phyloP scores from a whole-genome alignment of 1,140 invertebrate genomes.

The Aporrectodea caliginosa region DNA sequence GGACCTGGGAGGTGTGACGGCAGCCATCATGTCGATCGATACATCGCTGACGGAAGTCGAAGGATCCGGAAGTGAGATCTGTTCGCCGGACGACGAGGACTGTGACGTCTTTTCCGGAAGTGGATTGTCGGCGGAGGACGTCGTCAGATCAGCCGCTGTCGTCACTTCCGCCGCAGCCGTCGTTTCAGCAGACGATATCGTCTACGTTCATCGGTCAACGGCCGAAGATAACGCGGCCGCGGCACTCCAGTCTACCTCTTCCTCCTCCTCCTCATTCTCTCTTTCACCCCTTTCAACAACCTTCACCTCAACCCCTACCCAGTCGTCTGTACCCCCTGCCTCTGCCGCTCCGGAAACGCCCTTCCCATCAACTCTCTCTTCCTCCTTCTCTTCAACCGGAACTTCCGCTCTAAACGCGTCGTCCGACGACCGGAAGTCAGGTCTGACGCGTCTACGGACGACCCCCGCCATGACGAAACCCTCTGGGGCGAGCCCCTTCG shows the following conservation, averaged over 20 bases:
- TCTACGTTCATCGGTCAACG: neutral
- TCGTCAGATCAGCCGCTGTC: neutral
- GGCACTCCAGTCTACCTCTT: too few species aligned
- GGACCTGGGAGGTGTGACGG: neutral
- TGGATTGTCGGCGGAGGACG: neutral
- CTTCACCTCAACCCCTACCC: neutral
- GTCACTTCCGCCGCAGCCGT: neutral
- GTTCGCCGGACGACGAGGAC: neutral
- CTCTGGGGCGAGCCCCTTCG: too few species aligned
- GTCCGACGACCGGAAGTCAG: conserved; percentile 1
- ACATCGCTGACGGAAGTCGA: neutral
- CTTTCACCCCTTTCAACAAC: neutral
- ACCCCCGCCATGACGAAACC: neutral
- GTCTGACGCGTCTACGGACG: too few species aligned
- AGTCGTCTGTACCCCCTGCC: too few species aligned
- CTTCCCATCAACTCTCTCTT: neutral
- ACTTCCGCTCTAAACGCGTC: too few species aligned
- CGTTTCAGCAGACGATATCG: neutral
- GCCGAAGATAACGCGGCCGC: neutral
- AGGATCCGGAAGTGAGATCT: neutral
- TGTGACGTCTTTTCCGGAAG: neutral
- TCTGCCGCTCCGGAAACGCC: neutral
- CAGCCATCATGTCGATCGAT: neutral
- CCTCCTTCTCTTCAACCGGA: neutral
- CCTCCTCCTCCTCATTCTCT: neutral